These are phyloP conservation scores for Ceratina calcarata DNA, from an alignment of 1,140 invertebrate species.

Conservation along the genomic window DNA sequence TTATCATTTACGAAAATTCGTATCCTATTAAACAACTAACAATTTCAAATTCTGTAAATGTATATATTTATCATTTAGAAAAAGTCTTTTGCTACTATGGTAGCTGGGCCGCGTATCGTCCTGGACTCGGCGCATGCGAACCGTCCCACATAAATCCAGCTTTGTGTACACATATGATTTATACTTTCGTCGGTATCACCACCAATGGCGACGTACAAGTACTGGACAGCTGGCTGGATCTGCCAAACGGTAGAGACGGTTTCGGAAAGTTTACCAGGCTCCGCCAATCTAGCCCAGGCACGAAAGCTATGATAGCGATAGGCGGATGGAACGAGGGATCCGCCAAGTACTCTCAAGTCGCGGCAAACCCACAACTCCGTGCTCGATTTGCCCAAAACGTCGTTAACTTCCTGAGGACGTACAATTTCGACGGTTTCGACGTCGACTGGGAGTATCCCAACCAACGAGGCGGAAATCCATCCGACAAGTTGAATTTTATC, in stretches of 20 bases:
- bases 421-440: constrained; percentile 90
- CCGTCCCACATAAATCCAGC: constrained; percentile 82
- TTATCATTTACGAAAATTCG: too few relatives aligned
- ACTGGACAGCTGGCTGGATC: too few relatives aligned
- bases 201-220: too few relatives aligned
- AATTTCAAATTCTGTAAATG: too few relatives aligned
- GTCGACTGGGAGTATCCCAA: constrained; percentile 90
- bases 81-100: constrained; percentile 85
- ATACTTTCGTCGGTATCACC: constrained; percentile 80
- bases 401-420: constrained; percentile 82
- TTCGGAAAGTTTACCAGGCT: constrained; percentile 80
- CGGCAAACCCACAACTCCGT: constrained; percentile 77
- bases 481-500: constrained; percentile 80
- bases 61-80: constrained; percentile 74
- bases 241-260: constrained; percentile 61
- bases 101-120: constrained; percentile 79
- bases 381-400: constrained; percentile 83
- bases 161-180: constrained; percentile 87
- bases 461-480: constrained; percentile 69
- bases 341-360: constrained; percentile 83
- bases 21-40: too few relatives aligned
- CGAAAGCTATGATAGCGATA: constrained; percentile 86
- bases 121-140: constrained; percentile 82
- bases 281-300: constrained; percentile 83
- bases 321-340: constrained; percentile 89